Conservation (phyloP, 2,888 invertebrate species). For the Melipona beecheii region DNA sequence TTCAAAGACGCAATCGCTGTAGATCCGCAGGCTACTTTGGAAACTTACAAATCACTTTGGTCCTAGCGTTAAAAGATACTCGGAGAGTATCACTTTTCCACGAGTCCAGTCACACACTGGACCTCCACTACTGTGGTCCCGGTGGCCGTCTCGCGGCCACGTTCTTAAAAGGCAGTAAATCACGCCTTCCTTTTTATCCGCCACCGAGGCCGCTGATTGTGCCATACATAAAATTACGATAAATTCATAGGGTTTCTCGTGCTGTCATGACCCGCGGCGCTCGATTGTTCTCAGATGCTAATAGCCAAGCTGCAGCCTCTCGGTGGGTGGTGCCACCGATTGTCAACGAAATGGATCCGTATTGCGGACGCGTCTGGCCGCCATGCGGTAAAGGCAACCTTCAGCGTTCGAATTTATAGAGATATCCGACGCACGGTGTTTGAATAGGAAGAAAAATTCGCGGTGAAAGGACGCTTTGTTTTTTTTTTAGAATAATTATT, state of each 20-base stretch:
- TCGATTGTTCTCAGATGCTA: slow-evolving; percentile 76
- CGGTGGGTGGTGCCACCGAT: slow-evolving; percentile 77
- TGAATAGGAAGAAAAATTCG: not conserved
- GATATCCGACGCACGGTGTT: not conserved
- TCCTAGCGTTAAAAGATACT: slow-evolving; percentile 35
- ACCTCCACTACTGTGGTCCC: slow-evolving; percentile 47
- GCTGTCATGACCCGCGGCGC: slow-evolving; percentile 75
- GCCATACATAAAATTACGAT: slow-evolving; percentile 84
- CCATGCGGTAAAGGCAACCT: not conserved
- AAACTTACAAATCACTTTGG: too few species aligned
- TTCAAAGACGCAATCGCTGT: too few species aligned
- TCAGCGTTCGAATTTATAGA: not conserved
- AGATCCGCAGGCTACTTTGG: too few species aligned
- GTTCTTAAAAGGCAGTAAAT: slow-evolving; percentile 79
- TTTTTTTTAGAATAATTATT: not conserved
- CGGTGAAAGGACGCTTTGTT: not conserved
- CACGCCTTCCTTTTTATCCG: slow-evolving; percentile 76
- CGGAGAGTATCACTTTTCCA: slow-evolving; percentile 66
- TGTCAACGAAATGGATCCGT: slow-evolving; percentile 61
- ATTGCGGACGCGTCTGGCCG: not conserved
- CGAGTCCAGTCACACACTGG: slow-evolving; percentile 41
- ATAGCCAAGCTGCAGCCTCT: slow-evolving; percentile 69
- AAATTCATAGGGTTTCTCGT: slow-evolving; percentile 77
- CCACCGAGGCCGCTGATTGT: slow-evolving; percentile 78
- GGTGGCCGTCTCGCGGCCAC: slow-evolving; percentile 33